Conservation (phyloP, 2,888 invertebrate species). For the Strigamia crassipes region DNA sequence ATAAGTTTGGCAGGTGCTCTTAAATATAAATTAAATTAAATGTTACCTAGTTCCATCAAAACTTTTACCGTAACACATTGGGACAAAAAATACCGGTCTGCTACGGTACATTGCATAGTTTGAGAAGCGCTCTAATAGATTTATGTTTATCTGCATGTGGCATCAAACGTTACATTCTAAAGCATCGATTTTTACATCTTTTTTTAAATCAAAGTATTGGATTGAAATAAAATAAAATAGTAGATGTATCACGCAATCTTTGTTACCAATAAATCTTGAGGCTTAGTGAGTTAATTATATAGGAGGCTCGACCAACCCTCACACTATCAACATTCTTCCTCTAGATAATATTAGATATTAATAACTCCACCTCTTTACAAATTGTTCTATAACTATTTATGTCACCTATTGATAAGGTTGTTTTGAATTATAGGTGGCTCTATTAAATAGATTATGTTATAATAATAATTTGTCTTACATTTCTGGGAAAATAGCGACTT, state of each 20-base stretch:
- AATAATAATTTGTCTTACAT: not conserved
- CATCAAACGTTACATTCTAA: not conserved
- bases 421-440: not conserved
- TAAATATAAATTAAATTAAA: no score
- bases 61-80: no score
- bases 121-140: no score
- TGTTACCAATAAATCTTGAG: not conserved
- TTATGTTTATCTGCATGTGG: not conserved
- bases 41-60: no score
- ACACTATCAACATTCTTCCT: constrained; percentile 35
- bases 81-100: no score
- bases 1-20: no score
- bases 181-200: not conserved
- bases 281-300: constrained; percentile 28
- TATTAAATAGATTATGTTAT: not conserved
- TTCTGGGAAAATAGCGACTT: not conserved
- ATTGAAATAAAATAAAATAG: not conserved
- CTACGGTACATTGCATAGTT: no score
- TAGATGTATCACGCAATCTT: not conserved
- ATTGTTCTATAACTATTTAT: constrained; percentile 25
- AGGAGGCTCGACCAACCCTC: constrained; percentile 10
- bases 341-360: constrained; percentile 22
- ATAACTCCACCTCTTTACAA: constrained; percentile 19
- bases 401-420: constrained; percentile 4
- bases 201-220: not conserved